Evolutionary conservation across 2,888 invertebrate genomes (phyloP).

Genomic region (Bembecia ichneumoniformis): DNA sequence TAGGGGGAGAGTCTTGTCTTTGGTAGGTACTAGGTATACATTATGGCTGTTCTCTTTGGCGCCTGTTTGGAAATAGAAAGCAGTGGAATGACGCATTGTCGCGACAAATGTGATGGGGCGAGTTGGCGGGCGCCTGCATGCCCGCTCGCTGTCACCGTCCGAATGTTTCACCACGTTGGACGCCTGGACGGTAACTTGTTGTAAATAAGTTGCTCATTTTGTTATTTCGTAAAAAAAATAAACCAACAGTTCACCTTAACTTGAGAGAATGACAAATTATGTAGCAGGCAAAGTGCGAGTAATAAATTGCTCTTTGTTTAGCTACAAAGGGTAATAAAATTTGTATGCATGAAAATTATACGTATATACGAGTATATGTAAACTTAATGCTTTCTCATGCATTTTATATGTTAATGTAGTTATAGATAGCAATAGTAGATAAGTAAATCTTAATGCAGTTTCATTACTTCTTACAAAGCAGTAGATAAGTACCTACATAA

Average conservation of each 20-base stretch:
- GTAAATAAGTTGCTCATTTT: neutral
- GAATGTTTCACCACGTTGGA: neutral
- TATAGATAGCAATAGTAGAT: too few relatives aligned
- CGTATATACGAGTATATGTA: too few relatives aligned
- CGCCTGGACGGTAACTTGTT: neutral
- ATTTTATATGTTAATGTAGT: too few relatives aligned
- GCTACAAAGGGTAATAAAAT: too few relatives aligned
- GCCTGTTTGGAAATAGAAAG: constrained; percentile 57
- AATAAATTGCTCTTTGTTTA: too few relatives aligned
- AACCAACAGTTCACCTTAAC: neutral
- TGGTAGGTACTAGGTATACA: neutral
- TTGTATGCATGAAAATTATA: too few relatives aligned
- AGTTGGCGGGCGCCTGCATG: neutral
- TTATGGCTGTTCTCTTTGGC: constrained; percentile 22
- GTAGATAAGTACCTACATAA: too few relatives aligned
- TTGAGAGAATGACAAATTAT: neutral
- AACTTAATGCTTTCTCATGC: too few relatives aligned
- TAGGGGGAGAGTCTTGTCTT: too few relatives aligned
- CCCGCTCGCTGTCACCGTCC: neutral
- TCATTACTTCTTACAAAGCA: too few relatives aligned
- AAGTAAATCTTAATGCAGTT: too few relatives aligned
- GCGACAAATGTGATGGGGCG: constrained; percentile 7
- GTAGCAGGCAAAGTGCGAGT: neutral
- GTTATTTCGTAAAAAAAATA: neutral
- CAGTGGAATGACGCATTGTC: constrained; percentile 54